Conservation (phyloP, 2,888 invertebrate genomes). For the Trisateles emortualis region DNA sequence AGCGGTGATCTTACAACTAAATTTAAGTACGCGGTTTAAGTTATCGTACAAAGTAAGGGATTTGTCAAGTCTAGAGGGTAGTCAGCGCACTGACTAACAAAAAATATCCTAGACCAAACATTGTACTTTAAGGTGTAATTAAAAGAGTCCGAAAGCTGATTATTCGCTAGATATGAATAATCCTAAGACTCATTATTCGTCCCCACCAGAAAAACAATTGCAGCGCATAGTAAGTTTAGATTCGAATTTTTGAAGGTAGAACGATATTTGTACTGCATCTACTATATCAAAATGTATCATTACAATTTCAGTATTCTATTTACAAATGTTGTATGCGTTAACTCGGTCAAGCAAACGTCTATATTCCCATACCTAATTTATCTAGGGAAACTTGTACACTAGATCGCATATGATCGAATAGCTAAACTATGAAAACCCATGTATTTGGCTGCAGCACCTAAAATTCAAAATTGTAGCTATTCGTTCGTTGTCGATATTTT, state of each 20-base stretch:
- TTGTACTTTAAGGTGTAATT: background rate
- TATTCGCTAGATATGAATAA: background rate
- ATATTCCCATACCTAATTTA: no score
- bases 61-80: conserved; percentile 11
- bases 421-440: no score
- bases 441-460: background rate
- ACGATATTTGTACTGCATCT: conserved; percentile 2
- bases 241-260: background rate
- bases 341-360: background rate
- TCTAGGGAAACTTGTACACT: background rate
- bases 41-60: conserved; percentile 35
- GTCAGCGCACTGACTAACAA: conserved; percentile 3
- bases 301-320: conserved; percentile 9
- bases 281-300: conserved; percentile 5
- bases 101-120: background rate
- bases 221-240: background rate
- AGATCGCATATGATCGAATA: background rate
- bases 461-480: background rate
- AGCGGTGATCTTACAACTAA: conserved; percentile 58
- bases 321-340: background rate
- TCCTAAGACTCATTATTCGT: conserved; percentile 26
- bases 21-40: conserved; percentile 43
- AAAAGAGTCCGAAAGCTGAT: background rate
- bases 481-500: background rate
- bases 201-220: conserved; percentile 24